Evolutionary conservation across 2,797 vertebrate genomes (phyloP).

Genomic region (Hozukius guyotensis): DNA sequence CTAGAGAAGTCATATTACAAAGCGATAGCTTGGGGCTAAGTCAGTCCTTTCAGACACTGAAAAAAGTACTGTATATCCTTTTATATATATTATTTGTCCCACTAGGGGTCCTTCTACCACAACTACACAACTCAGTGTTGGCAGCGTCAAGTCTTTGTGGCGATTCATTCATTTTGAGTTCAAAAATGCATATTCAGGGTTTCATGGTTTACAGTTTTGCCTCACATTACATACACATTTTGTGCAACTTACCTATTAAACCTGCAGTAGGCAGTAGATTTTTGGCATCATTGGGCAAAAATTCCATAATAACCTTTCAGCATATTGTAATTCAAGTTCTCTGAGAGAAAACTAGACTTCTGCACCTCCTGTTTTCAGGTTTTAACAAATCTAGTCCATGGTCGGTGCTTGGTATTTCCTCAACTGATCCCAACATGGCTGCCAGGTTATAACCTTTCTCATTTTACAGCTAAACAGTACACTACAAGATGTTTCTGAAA

Average conservation of each 20-base stretch:
- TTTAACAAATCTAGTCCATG: too few relatives aligned
- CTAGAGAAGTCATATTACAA: background rate
- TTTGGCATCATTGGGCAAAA: too few relatives aligned
- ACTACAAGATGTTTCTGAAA: too few relatives aligned
- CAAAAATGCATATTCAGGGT: too few relatives aligned
- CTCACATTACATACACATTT: background rate
- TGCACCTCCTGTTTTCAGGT: too few relatives aligned
- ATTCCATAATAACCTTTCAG: too few relatives aligned
- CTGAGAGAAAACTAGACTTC: too few relatives aligned
- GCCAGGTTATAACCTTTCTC: too few relatives aligned
- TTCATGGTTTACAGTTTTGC: background rate
- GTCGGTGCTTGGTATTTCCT: too few relatives aligned
- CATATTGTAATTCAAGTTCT: too few relatives aligned
- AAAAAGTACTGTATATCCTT: background rate
- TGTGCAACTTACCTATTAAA: background rate
- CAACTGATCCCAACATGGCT: too few relatives aligned
- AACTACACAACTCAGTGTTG: background rate
- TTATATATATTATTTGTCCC: background rate
- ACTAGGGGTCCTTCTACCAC: constrained; percentile 42
- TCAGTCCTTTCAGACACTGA: background rate
- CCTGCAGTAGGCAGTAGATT: background rate
- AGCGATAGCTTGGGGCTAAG: constrained; percentile 9
- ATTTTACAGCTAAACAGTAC: too few relatives aligned
- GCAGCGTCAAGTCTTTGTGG: background rate
- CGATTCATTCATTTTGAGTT: background rate